These are phyloP conservation scores for Dynastes maya DNA, from an alignment of 2,888 invertebrate genomes.

Conservation along the genomic window DNA sequence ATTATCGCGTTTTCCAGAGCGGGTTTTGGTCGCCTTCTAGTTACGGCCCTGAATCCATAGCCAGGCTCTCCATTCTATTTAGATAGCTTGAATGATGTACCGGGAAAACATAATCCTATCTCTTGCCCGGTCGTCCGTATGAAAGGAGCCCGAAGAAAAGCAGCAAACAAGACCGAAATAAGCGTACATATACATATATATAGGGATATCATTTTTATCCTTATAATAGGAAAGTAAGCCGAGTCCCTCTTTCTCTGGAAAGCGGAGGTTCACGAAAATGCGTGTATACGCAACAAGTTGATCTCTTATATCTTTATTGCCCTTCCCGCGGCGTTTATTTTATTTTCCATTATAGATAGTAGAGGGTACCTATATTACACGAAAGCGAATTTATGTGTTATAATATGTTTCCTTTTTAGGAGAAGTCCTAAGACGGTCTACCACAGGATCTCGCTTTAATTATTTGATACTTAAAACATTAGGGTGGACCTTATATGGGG, in stretches of 20 bases:
- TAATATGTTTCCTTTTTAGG: not conserved
- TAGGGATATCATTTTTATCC: conserved; percentile 37
- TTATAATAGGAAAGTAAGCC: conserved; percentile 42
- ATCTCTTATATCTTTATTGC: conserved; percentile 40
- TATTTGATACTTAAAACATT: not conserved
- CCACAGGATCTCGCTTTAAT: not conserved
- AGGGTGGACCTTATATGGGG: too few relatives aligned
- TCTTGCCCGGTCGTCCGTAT: not conserved
- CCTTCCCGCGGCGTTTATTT: conserved; percentile 3
- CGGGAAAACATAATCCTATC: conserved; percentile 4
- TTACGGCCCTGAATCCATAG: not conserved
- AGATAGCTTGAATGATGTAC: not conserved
- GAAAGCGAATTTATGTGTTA: not conserved
- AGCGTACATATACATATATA: conserved; percentile 15
- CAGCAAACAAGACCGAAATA: not conserved
- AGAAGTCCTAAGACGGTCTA: not conserved
- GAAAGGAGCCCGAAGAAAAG: not conserved
- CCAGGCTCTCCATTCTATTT: conserved; percentile 2
- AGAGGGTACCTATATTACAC: not conserved
- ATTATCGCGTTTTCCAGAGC: too few relatives aligned
- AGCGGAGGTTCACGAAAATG: conserved; percentile 25
- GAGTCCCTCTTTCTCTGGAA: not conserved
- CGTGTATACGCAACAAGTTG: conserved; percentile 40
- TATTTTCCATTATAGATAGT: conserved; percentile 16
- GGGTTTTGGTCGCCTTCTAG: too few relatives aligned